These are phyloP conservation scores for Chymomyza fuscimana DNA, from an alignment of 2,888 invertebrate species.

Conservation along the genomic window DNA sequence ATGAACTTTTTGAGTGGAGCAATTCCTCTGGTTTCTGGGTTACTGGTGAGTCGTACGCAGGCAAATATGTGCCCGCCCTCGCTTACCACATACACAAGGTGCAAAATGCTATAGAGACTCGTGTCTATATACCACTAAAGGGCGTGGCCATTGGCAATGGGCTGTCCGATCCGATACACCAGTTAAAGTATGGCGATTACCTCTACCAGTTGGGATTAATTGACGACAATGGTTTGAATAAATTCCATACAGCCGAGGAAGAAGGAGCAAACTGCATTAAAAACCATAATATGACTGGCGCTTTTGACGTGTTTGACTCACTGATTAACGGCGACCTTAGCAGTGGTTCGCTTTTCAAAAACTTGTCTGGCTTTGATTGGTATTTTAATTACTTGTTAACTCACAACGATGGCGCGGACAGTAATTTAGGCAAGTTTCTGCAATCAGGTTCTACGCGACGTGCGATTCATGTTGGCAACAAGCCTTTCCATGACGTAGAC, in stretches of 20 bases:
- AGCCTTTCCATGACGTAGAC: constrained; percentile 83
- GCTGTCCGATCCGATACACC: constrained; percentile 88
- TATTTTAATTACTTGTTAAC: constrained; percentile 82
- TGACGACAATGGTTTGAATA: constrained; percentile 81
- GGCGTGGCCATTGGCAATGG: constrained; percentile 87
- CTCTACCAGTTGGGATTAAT: constrained; percentile 87
- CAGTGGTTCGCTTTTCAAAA: constrained; percentile 85
- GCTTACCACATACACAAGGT: constrained; percentile 83
- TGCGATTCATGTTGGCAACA: constrained; percentile 92
- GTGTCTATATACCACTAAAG: constrained; percentile 77
- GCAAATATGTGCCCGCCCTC: constrained; percentile 88
- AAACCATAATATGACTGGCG: constrained; percentile 84
- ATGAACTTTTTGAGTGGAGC: constrained; percentile 89
- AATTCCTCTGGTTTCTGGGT: constrained; percentile 89
- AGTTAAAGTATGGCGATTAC: constrained; percentile 88
- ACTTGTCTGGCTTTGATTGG: constrained; percentile 75
- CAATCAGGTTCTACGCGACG: constrained; percentile 82
- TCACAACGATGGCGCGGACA: constrained; percentile 83
- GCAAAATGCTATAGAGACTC: constrained; percentile 76
- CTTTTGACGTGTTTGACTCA: constrained; percentile 86
- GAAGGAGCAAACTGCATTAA: constrained; percentile 82
- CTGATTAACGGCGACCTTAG: constrained; percentile 83
- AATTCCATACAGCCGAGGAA: constrained; percentile 83
- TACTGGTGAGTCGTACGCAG: constrained; percentile 94
- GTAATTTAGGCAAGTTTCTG: constrained; percentile 75